A percentile compares a stretch with the other conserved stretches of the same genome.
phyloP scores from a whole-genome alignment of 2,797 vertebrate genomes.

The Phalanger gymnotis region DNA sequence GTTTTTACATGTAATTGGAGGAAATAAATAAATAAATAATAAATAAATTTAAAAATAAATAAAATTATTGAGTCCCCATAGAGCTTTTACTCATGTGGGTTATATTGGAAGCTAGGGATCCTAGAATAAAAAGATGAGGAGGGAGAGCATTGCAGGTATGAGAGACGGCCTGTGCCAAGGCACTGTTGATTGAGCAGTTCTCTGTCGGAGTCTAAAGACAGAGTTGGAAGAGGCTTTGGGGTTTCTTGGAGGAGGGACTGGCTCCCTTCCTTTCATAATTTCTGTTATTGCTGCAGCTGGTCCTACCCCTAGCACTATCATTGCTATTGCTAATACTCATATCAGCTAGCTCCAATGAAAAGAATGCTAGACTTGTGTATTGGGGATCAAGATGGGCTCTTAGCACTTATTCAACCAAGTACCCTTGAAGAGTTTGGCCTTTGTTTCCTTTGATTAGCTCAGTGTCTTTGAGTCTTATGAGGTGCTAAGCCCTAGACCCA shows the following conservation, averaged over 20 bases:
- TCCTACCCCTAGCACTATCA: neutral
- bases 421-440: no score
- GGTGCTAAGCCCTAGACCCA: no score
- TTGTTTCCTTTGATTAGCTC: no score
- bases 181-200: neutral
- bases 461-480: no score
- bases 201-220: neutral
- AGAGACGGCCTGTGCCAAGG: neutral
- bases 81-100: neutral
- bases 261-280: neutral
- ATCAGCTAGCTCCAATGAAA: neutral
- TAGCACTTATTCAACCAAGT: no score
- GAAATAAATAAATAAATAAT: no score
- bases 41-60: no score
- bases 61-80: neutral
- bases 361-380: neutral
- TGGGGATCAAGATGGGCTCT: no score
- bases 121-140: neutral
- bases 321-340: neutral
- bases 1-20: neutral
- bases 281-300: neutral
- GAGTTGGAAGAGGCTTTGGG: neutral
- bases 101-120: neutral
- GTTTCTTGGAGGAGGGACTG: neutral
- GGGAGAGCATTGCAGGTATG: neutral